A percentile compares a stretch with the other conserved stretches of the same genome.
Conservation (phyloP, 2,113 vertebrate genomes). For the Cariama cristata region DNA sequence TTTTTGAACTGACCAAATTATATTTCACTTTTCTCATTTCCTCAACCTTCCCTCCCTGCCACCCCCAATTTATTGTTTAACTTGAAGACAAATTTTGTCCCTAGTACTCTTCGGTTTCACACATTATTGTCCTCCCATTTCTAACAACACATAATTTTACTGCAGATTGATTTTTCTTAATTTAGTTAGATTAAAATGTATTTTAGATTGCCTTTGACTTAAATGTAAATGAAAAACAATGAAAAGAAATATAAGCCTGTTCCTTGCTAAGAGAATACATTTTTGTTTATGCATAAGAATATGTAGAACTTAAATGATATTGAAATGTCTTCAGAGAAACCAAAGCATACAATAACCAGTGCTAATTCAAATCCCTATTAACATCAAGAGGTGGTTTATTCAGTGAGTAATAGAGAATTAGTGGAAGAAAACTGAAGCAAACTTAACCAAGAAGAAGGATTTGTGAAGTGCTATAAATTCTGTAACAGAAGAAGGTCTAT, state of each 20-base stretch:
- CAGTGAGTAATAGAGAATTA: not conserved
- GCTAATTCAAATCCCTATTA: not conserved
- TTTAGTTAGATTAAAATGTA: not conserved
- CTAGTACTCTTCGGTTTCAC: not conserved
- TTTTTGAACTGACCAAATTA: not conserved
- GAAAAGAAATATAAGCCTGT: not conserved
- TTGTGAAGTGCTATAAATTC: not conserved
- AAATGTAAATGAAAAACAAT: not conserved
- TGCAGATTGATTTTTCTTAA: not conserved
- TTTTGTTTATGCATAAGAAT: not conserved
- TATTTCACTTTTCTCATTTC: not conserved
- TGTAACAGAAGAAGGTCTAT: not conserved
- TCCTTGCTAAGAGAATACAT: not conserved
- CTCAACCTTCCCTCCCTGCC: too few species aligned
- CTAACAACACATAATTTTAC: not conserved
- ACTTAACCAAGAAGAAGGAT: not conserved
- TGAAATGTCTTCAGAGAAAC: not conserved
- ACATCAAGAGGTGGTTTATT: not conserved
- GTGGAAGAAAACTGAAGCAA: not conserved
- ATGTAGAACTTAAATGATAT: not conserved
- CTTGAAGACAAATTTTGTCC: not conserved
- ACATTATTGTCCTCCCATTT: not conserved
- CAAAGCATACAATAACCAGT: not conserved
- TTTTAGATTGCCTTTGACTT: not conserved
- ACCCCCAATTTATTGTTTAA: not conserved